phyloP scores from a whole-genome alignment of 92 coral and sea anemone genomes.

The Anthopleura xanthogrammica region DNA sequence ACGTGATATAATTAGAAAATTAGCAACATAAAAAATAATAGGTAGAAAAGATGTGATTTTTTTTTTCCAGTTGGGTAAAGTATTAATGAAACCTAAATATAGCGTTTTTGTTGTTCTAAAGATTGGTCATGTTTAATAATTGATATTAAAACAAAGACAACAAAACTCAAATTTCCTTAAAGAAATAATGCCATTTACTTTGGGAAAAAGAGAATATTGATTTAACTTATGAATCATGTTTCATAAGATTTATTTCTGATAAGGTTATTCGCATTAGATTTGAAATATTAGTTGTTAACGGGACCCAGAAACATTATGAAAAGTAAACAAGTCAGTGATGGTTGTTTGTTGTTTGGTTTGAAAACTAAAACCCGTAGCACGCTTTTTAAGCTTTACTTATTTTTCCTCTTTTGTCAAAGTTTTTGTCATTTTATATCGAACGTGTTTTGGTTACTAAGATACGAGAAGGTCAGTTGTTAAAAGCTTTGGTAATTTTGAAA shows the following conservation, averaged over 20 bases:
- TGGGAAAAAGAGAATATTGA: conserved; percentile 12
- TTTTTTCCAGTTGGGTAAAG: background rate
- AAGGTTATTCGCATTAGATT: conserved; percentile 12
- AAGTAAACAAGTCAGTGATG: conserved; percentile 18
- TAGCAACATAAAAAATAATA: background rate
- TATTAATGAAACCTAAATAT: background rate
- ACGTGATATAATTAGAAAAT: background rate
- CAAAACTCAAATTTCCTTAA: conserved; percentile 17
- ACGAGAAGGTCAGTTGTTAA: background rate
- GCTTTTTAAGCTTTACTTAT: background rate
- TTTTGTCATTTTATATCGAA: background rate
- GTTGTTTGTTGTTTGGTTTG: conserved; percentile 23
- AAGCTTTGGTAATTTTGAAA: background rate
- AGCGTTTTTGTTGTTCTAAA: background rate
- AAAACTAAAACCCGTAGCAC: conserved; percentile 5
- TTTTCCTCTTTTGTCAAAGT: conserved; percentile 4
- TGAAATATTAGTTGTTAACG: conserved; percentile 40
- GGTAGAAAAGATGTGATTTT: background rate
- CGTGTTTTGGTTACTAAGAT: background rate
- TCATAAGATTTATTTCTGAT: conserved; percentile 9
- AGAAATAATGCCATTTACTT: conserved; percentile 6
- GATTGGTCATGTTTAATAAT: conserved; percentile 2
- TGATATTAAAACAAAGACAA: conserved; percentile 12
- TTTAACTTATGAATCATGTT: conserved; percentile 19
- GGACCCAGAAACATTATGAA: conserved; percentile 28